Conservation (phyloP, 2,888 invertebrate species). For the Hermaeophaga mercurialis region DNA sequence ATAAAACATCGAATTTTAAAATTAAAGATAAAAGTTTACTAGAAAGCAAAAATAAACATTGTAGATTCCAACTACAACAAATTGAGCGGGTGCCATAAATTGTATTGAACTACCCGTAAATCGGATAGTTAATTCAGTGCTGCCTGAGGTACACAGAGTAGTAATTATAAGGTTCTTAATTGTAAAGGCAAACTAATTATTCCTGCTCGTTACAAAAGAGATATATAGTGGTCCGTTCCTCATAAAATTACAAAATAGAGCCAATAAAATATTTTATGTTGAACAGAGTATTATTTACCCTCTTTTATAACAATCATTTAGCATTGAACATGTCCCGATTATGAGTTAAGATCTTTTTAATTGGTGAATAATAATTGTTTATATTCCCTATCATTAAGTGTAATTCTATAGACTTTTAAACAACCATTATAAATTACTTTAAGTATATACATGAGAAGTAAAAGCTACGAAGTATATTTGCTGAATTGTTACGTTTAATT, state of each 20-base stretch:
- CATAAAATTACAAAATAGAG: constrained; percentile 22
- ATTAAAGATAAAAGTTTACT: too few relatives aligned
- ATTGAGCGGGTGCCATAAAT: too few relatives aligned
- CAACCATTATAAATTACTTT: constrained; percentile 2
- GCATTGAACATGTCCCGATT: constrained; percentile 10
- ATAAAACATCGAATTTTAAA: too few relatives aligned
- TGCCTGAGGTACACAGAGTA: too few relatives aligned
- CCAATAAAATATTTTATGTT: constrained; percentile 25
- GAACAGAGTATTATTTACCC: constrained; percentile 21
- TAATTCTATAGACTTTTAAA: constrained; percentile 5
- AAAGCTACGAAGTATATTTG: too few relatives aligned
- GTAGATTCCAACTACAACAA: too few relatives aligned
- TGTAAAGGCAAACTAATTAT: constrained; percentile 20
- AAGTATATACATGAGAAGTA: neutral
- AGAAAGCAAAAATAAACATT: too few relatives aligned
- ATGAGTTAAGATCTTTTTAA: constrained; percentile 14
- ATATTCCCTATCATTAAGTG: neutral
- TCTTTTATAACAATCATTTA: constrained; percentile 21
- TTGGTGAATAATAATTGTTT: constrained; percentile 15
- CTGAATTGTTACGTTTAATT: too few relatives aligned
- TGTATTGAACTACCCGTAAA: too few relatives aligned
- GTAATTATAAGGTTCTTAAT: too few relatives aligned
- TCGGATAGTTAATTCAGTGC: too few relatives aligned
- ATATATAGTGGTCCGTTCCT: constrained; percentile 20
- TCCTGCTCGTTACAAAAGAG: constrained; percentile 17